These are phyloP conservation scores for Drosophila pandora DNA, from an alignment of 1,140 invertebrate species.

Conservation along the genomic window DNA sequence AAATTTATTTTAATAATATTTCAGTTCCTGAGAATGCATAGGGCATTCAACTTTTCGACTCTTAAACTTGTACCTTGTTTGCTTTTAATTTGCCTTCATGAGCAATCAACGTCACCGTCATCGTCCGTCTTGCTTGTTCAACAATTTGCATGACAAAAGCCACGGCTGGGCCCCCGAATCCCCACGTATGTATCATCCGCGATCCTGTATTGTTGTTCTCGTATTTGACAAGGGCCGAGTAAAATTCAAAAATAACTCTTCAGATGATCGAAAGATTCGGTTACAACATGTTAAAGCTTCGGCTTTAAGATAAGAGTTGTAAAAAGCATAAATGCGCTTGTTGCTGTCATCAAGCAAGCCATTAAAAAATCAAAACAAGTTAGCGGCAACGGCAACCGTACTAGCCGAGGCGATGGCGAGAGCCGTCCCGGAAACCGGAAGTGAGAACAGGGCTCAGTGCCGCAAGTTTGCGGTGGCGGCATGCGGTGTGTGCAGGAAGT, in stretches of 20 bases:
- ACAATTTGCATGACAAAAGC: slow-evolving; percentile 77
- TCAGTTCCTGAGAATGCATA: neutral
- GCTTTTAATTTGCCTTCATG: slow-evolving; percentile 66
- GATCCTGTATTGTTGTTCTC: slow-evolving; percentile 8
- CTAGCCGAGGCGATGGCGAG: slow-evolving; percentile 48
- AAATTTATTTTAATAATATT: neutral
- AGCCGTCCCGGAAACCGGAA: slow-evolving; percentile 69
- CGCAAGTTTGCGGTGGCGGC: slow-evolving; percentile 75
- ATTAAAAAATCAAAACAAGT: slow-evolving; percentile 83
- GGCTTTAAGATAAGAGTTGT: slow-evolving; percentile 57
- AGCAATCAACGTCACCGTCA: slow-evolving; percentile 43
- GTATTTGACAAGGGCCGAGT: slow-evolving; percentile 33
- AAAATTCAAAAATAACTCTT: slow-evolving; percentile 2
- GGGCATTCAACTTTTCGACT: neutral
- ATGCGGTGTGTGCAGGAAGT: slow-evolving; percentile 68
- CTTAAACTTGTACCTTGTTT: slow-evolving; percentile 41
- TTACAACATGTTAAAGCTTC: neutral
- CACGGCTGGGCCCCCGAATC: slow-evolving; percentile 16
- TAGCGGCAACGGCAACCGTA: slow-evolving; percentile 60
- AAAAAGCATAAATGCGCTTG: slow-evolving; percentile 52
- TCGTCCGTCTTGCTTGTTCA: slow-evolving; percentile 56
- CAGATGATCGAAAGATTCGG: neutral
- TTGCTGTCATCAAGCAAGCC: slow-evolving; percentile 64
- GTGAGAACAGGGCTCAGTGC: slow-evolving; percentile 71
- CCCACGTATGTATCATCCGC: slow-evolving; percentile 26